phyloP scores from a whole-genome alignment of 2,113 vertebrate genomes.

The Orycteropus afer region DNA sequence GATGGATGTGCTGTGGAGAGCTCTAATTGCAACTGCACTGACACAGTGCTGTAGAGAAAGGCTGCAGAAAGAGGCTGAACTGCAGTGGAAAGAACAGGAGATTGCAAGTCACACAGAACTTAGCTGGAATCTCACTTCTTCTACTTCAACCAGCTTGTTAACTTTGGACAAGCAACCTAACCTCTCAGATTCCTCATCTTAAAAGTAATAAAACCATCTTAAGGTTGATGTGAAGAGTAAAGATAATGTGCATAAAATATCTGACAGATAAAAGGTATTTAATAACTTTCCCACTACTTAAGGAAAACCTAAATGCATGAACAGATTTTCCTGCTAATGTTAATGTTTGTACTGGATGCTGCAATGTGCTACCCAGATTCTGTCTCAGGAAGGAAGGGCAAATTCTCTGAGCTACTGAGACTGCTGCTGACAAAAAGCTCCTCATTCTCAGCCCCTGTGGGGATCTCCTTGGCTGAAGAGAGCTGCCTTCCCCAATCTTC shows the following conservation, averaged over 20 bases:
- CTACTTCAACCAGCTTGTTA: not conserved
- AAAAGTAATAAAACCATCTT: conserved; percentile 45
- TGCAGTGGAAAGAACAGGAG: not conserved
- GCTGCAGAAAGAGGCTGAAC: too few relatives aligned
- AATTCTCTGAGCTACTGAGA: not conserved
- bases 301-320: not conserved
- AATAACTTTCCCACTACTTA: not conserved
- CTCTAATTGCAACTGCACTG: not conserved
- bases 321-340: conserved; percentile 33
- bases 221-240: not conserved
- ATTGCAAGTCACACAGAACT: not conserved
- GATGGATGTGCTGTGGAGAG: not conserved
- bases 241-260: conserved; percentile 21
- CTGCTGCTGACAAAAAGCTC: not conserved
- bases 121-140: not conserved
- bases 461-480: not conserved
- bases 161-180: not conserved
- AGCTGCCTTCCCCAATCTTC: not conserved
- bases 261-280: conserved; percentile 26
- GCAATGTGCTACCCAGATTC: not conserved
- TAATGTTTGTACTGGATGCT: not conserved
- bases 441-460: not conserved
- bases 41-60: not conserved
- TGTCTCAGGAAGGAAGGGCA: not conserved
- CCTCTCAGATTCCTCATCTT: not conserved